These are phyloP conservation scores for Anneissia japonica DNA, from an alignment of 35 echinoderm and acorn worm species.

Conservation along the genomic window DNA sequence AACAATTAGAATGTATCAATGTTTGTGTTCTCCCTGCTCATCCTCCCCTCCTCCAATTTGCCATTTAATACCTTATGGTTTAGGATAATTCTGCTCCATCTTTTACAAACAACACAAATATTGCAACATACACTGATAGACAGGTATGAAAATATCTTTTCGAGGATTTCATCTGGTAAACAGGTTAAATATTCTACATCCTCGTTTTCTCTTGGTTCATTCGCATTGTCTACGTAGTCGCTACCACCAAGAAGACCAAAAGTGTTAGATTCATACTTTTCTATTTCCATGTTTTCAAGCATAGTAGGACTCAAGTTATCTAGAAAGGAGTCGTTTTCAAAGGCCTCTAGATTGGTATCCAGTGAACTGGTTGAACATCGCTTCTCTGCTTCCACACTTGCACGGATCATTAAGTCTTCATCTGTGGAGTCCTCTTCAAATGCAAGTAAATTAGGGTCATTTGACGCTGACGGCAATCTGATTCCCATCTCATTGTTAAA, in stretches of 20 bases:
- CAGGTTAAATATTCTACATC: not conserved
- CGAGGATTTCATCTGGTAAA: constrained; percentile 47
- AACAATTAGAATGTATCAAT: too few relatives aligned
- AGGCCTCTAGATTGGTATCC: not conserved
- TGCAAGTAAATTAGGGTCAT: not conserved
- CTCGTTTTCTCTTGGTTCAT: constrained; percentile 24
- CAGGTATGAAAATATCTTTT: constrained; percentile 51
- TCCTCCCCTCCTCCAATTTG: too few relatives aligned
- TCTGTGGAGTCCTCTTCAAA: not conserved
- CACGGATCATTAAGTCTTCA: not conserved
- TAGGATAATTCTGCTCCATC: constrained; percentile 41
- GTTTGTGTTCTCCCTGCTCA: too few relatives aligned
- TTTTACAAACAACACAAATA: constrained; percentile 36
- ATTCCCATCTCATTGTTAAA: too few relatives aligned
- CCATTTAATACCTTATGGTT: constrained; percentile 28
- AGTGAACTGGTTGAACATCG: not conserved
- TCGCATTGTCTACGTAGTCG: constrained; percentile 26
- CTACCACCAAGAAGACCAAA: not conserved
- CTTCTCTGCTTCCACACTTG: not conserved
- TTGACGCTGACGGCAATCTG: too few relatives aligned
- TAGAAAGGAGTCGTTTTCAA: constrained; percentile 6
- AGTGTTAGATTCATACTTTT: not conserved
- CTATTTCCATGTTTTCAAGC: not conserved
- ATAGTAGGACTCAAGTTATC: not conserved
- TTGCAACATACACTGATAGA: constrained; percentile 36